Evolutionary conservation across 2,888 invertebrate genomes (phyloP), one percentile per base, ranked within the genome.

Genomic region (Macroteleia sp.): DNA sequence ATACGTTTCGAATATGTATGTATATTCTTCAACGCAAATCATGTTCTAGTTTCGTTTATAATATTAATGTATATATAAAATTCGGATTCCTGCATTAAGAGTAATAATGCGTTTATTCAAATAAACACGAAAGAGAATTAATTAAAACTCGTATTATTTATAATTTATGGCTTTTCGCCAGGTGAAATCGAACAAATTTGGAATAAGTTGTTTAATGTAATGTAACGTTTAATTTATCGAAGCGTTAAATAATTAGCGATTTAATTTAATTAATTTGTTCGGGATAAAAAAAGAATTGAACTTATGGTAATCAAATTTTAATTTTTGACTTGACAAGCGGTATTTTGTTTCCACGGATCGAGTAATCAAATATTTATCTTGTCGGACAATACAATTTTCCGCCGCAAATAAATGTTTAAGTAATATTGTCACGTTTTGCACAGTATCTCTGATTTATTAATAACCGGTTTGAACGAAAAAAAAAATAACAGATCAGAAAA

Each of bases 101-200:
- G 25, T 42, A 41, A 30, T 59, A 46, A 59, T 34, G 34, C 34
- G 16, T 57, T 42, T 42, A 32, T 42, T 30, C 30, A 42, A 19
- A 42, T 42, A 57, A 30, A 57, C 41, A 42, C 14, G 59, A 44
- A 46, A 22, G 44, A 22, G 46, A 44, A 36, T 46, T 36, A 61
- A 46, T 46, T 34, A 46, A 20, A 44, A 3, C 25, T 10, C 46
- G 20, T 16, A 34, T n/a, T 46, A 34, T 46, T 61, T 36, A 59
- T 32, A 32, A 42, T 30, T 14, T 32, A 22, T 12, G n/a, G 19
- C 32, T 44, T 32, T 30, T 34, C 22, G 20, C 28, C 39, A 2
- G 5, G 6, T 19, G 10, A 2, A 8, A 42, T 42, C 30, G 34
- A 22, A 56, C 17, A n/a, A 41, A 25, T 19, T 19, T 19, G 19